Evolutionary conservation across 2,113 vertebrate genomes (phyloP), one percentile per base, ranked within the genome.

Genomic region (Stomatorhinus ivindoensis): DNA sequence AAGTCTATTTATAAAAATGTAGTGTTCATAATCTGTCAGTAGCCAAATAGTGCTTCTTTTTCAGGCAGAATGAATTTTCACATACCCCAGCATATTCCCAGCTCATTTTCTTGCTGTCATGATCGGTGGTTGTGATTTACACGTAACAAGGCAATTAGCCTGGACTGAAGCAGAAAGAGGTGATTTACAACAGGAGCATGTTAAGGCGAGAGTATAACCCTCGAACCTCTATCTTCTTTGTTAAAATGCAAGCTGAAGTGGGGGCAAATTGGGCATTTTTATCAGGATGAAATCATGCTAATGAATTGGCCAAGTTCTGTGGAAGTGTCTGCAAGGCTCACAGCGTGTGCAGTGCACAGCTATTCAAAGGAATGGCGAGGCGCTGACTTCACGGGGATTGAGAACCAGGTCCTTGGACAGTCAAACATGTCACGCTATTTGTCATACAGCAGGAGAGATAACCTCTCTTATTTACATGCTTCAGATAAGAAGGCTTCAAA

Each of bases 381-480:
- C 50, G 87, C 73, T 86, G 87, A 86, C 85, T 39, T 51, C 53
- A 83, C 69, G 47, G 50, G 80, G 88, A 90, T 87, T 53, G 88
- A 90, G 88, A 82, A 69, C 82, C 86, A 87, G 88, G 88, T 83
- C 50, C 89, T 90, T 80, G 87, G 90, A 92, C 90, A 92, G 87
- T 88, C 89, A 90, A 88, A 91, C 83, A 84, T 92, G 92, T 91
- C 90, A 90, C 86, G 82, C 69, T 91, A 90, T 93, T 92, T 92
- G 92, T 93, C 91, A 90, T 89, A 89, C 88, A 91, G 80, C 88
- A 88, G 21, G 47, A 88, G 90, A 91, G 91, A 92, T 92, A 92
- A 92, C 91, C 91, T 90, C 90, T 91, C 82, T 53, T 92, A 91
- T 92, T 93, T 92, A 92, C 85, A 90, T 91, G 90, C 58, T 92